Conservation (phyloP, 2,888 invertebrate species). For the Dasypolia templi region DNA sequence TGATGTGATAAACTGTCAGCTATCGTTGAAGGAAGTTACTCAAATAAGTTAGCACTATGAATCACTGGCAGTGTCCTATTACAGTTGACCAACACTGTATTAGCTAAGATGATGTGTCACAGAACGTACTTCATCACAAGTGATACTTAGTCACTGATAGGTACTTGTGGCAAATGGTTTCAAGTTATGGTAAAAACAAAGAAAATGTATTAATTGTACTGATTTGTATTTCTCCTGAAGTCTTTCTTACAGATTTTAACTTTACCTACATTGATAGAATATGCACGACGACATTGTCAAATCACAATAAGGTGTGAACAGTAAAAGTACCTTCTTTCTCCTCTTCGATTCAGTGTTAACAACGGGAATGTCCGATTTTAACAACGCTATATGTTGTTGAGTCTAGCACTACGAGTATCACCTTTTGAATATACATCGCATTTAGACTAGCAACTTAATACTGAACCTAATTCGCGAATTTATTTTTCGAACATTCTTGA, state of each 20-base stretch:
- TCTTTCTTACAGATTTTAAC: background rate
- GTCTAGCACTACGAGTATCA: conserved; percentile 81
- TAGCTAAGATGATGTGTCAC: conserved; percentile 82
- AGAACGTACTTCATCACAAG: conserved; percentile 71
- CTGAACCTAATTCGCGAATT: conserved; percentile 24
- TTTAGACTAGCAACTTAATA: background rate
- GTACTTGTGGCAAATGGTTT: conserved; percentile 54
- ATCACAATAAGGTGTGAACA: conserved; percentile 10
- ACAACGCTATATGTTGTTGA: conserved; percentile 82
- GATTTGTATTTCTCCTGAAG: conserved; percentile 12
- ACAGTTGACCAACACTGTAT: conserved; percentile 82
- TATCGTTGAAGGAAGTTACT: conserved; percentile 72
- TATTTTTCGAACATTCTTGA: conserved; percentile 39
- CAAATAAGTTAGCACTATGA: conserved; percentile 74
- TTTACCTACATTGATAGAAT: conserved; percentile 8
- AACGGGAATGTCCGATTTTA: conserved; percentile 83
- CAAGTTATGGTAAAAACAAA: conserved; percentile 33
- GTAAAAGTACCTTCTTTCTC: conserved; percentile 79
- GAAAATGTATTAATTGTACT: conserved; percentile 14
- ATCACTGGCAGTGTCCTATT: conserved; percentile 81
- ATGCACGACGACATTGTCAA: conserved; percentile 7
- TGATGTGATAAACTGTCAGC: conserved; percentile 48
- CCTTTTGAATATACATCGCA: conserved; percentile 80
- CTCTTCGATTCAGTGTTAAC: conserved; percentile 83
- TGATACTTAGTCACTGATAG: conserved; percentile 71